Conservation (phyloP, 2,797 vertebrate species). For the Knipowitschia caucasica region DNA sequence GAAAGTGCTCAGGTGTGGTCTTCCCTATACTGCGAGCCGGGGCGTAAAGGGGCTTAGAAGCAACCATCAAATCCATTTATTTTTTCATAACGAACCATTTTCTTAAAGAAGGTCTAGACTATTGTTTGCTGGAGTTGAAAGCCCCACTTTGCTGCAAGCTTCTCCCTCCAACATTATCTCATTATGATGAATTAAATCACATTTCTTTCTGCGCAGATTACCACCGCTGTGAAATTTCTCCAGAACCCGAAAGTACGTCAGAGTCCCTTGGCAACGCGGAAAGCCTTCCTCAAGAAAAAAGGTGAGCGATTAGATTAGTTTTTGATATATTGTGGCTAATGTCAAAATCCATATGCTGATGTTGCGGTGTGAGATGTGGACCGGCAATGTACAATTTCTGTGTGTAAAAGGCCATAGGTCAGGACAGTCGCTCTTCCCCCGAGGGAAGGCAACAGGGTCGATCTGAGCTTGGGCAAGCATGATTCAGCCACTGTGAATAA, state of each 20-base stretch:
- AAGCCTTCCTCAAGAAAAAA: conserved; percentile 96
- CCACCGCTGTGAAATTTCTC: conserved; percentile 94
- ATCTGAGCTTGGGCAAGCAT: conserved; percentile 67
- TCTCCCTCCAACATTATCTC: conserved; percentile 39
- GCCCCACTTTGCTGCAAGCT: conserved; percentile 41
- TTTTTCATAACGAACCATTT: conserved; percentile 57
- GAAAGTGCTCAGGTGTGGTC: conserved; percentile 82
- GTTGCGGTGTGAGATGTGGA: conserved; percentile 33
- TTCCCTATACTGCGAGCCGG: conserved; percentile 58
- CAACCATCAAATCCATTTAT: conserved; percentile 65
- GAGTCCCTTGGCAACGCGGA: conserved; percentile 87
- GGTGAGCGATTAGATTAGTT: conserved; percentile 73
- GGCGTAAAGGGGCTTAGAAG: conserved; percentile 59
- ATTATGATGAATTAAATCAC: conserved; percentile 44
- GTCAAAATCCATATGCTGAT: conserved; percentile 26
- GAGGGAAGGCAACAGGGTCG: conserved; percentile 63
- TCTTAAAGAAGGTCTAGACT: conserved; percentile 54
- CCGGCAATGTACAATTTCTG: conserved; percentile 27
- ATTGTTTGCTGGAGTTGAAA: conserved; percentile 48
- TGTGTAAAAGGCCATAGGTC: conserved; percentile 66
- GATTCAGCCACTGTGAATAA: conserved; percentile 76
- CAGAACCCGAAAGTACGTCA: conserved; percentile 93
- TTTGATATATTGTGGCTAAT: conserved; percentile 8
- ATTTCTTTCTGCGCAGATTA: conserved; percentile 77
- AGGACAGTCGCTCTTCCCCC: conserved; percentile 57